Evolutionary conservation across 2,888 invertebrate species (phyloP), one percentile per base, ranked within the genome.

Genomic region (Ditula angustiorana): DNA sequence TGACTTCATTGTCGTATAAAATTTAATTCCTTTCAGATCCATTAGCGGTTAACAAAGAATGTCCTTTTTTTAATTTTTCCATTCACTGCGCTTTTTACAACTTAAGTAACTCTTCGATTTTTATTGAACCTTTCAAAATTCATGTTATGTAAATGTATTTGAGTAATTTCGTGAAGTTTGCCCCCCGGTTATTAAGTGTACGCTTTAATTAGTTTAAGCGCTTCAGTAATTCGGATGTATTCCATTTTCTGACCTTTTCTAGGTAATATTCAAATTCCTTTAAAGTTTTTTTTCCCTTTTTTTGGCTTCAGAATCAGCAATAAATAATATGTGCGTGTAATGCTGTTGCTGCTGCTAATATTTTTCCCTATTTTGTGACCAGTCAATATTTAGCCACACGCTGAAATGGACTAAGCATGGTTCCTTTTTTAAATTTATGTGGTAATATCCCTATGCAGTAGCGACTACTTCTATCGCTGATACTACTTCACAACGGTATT

Each of bases 101-200:
- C 26, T 57, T 57, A 33, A 50, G 56, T 41, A 5, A 44, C 26
- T 24, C 26, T 52, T 63, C 33, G 50, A 52, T 63, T 63, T 50
- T 35, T 19, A 16, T 26, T 47, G 26, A 47, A 24, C 33, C 50
- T 57, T 23, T 52, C 5, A 57, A 41, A 62, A 63, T 63, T 63
- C 33, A 63, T 63, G 63, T 44, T 52, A 63, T 62, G 62, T 28
- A 49, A 62, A 62, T 63, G 41, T 8, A 52, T 63, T 63, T 57
- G 23, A 49, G 24, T 33, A 62, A 57, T 50, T 56, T 30, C 16
- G 44, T 19, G n/a, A 63, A 63, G 57, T 57, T 63, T 57, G 13
- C 44, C 37, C 49, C 30, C 11, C 50, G 23, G 49, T 49, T 53
- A 52, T 62, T 19, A 21, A 10, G 30, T 24, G 35, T 57, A 53